Base-by-base conservation (phyloP, 2,888 invertebrate genomes). In the Spilosoma lubricipeda region DNA sequence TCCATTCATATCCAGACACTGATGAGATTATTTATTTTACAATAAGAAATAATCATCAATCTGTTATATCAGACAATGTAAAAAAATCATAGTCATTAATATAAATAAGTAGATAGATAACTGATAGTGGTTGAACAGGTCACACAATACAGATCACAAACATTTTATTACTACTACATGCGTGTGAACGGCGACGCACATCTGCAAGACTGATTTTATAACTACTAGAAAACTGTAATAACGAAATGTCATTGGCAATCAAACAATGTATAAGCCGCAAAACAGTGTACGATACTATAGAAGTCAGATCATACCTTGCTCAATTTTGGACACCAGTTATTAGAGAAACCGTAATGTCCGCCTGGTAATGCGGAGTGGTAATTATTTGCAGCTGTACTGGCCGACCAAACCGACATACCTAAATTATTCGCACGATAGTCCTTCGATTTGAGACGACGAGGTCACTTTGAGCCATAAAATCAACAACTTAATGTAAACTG, bases 401-500 rank as follows among this genome's bases (percentile, higher is more conserved):
- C 97, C 89, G 97, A 97, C 97, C 97, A 97, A 93, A 97, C 96
- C 95, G 97, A 97, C 97, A 97, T 97, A 94, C 95, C 95, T 95
- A 95, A 93, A 91, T 87, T 90, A 92, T 92, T 92, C 89, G 89
- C 90, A 92, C 91, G 91, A 90, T 85, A 94, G 92, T 92, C 91
- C 93, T 93, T 93, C 91, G 90, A 89, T 90, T 90, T 88, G 88
- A 89, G 86, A 88, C 87, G 90, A 87, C 90, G 94, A 94, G 93
- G 94, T 94, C 93, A 94, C 90, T 89, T 72, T 72, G 67, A 71
- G 73, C 77, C 70, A 76, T 77, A 71, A 75, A 39, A 42, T 73
- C 33, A 74, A 76, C 65, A 71, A 75, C 45, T 79, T 71, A 71
- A 67, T 77, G 70, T 75, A 77, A 75, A 68, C 45, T 39, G 74